Conservation (phyloP, 2,797 vertebrate species). For the Chiroxiphia lanceolata region DNA sequence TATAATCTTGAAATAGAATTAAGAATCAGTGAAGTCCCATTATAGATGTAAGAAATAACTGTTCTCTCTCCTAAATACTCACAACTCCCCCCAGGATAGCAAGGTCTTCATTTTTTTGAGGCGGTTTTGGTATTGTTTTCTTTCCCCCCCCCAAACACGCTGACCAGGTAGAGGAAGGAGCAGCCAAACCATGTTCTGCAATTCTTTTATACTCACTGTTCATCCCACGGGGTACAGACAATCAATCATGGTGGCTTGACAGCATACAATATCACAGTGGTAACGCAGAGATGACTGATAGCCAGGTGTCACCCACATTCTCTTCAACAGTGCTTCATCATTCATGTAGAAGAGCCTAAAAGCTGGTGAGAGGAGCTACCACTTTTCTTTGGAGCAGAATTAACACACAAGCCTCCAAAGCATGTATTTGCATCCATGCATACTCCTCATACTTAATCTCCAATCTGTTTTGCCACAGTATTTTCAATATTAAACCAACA, state of each 20-base stretch:
- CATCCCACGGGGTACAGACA: neutral
- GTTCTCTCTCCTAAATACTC: neutral
- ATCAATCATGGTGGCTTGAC: neutral
- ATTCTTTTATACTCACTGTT: neutral
- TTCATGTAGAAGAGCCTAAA: neutral
- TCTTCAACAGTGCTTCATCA: neutral
- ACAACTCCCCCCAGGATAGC: neutral
- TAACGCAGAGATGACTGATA: neutral
- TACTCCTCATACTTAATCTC: neutral
- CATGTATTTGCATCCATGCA: neutral
- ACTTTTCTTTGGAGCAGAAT: neutral
- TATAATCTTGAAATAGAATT: neutral
- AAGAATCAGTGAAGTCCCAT: neutral
- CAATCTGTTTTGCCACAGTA: neutral
- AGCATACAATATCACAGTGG: neutral
- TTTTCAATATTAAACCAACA: neutral
- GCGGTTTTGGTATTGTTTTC: accelerated
- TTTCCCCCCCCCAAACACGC: neutral
- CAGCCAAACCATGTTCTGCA: neutral
- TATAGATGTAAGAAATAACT: neutral
- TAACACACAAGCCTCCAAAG: neutral
- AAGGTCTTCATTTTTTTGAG: neutral
- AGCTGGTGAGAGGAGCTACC: neutral
- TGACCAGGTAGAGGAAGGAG: neutral
- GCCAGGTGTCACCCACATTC: neutral